Evolutionary conservation across 2,888 invertebrate genomes (phyloP).

Genomic region (Microdon myrmicae): DNA sequence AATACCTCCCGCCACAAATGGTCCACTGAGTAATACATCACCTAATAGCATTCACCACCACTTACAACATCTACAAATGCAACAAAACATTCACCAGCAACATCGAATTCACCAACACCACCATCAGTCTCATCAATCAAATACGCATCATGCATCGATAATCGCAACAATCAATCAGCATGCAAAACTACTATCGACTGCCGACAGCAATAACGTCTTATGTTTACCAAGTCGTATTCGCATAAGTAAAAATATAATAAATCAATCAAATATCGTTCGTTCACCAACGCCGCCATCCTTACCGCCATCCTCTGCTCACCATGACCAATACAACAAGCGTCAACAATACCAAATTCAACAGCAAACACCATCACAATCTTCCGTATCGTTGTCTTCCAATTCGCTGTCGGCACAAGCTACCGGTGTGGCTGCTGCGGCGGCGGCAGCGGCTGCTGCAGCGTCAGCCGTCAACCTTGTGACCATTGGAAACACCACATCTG

Average conservation of each 20-base stretch:
- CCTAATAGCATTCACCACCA: slow-evolving; percentile 49
- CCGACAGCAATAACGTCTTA: slow-evolving; percentile 55
- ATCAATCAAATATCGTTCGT: slow-evolving; percentile 58
- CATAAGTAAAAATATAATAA: slow-evolving; percentile 65
- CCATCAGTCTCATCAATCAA: slow-evolving; percentile 21
- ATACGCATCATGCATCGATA: slow-evolving; percentile 52
- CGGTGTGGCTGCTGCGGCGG: slow-evolving; percentile 41
- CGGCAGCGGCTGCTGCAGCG: slow-evolving; percentile 12
- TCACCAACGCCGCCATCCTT: slow-evolving; percentile 58
- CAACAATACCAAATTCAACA: slow-evolving; percentile 52
- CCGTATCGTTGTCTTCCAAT: slow-evolving; percentile 56
- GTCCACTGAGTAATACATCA: slow-evolving; percentile 36
- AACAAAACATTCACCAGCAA: slow-evolving; percentile 42
- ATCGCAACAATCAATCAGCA: slow-evolving; percentile 65
- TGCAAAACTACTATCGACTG: slow-evolving; percentile 60
- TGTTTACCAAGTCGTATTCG: slow-evolving; percentile 64
- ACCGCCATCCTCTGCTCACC: slow-evolving; percentile 54
- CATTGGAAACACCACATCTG: slow-evolving; percentile 10
- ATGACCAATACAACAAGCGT: slow-evolving; percentile 50
- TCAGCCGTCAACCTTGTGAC: slow-evolving; percentile 37
- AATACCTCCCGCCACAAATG: slow-evolving; percentile 59
- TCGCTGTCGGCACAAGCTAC: slow-evolving; percentile 35
- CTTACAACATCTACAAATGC: slow-evolving; percentile 48
- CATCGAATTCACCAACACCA: slow-evolving; percentile 32
- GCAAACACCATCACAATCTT: slow-evolving; percentile 61